Evolutionary conservation across 1,140 invertebrate species (phyloP).

Genomic region (Meloidogyne floridensis): DNA sequence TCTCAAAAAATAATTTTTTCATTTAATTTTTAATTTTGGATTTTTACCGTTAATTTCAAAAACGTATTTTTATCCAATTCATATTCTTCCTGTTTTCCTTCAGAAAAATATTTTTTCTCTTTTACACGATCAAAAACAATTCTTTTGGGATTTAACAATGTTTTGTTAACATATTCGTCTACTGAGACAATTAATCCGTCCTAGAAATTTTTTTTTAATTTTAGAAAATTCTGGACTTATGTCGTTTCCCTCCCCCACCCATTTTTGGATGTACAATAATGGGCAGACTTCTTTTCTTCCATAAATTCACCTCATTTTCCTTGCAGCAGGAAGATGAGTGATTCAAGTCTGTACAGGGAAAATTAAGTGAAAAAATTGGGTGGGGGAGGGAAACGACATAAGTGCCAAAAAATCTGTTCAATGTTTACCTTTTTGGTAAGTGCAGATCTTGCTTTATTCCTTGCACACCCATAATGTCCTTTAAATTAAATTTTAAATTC

Average conservation of each 20-base stretch:
- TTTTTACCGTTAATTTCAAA: slow-evolving; percentile 42
- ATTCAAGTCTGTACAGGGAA: no score
- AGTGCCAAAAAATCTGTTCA: no score
- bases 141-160: slow-evolving; percentile 27
- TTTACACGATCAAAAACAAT: slow-evolving; percentile 56
- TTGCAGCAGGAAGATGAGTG: background rate
- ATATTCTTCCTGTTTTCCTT: slow-evolving; percentile 34
- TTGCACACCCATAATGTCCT: slow-evolving; percentile 52
- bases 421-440: slow-evolving; percentile 44
- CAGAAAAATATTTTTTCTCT: slow-evolving; percentile 28
- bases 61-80: slow-evolving; percentile 34
- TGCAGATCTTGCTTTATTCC: slow-evolving; percentile 54
- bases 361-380: no score
- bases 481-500: background rate
- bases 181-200: slow-evolving; percentile 51
- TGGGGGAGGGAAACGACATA: no score
- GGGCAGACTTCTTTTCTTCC: no score
- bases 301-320: background rate
- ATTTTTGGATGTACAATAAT: no score
- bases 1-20: slow-evolving; percentile 37
- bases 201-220: slow-evolving; percentile 23
- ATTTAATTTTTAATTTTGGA: slow-evolving; percentile 5
- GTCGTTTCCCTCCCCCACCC: no score
- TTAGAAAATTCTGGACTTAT: no score
- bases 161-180: slow-evolving; percentile 45